These are phyloP conservation scores for Piliocolobus tephrosceles DNA, from an alignment of 2,113 vertebrate genomes.

Conservation along the genomic window DNA sequence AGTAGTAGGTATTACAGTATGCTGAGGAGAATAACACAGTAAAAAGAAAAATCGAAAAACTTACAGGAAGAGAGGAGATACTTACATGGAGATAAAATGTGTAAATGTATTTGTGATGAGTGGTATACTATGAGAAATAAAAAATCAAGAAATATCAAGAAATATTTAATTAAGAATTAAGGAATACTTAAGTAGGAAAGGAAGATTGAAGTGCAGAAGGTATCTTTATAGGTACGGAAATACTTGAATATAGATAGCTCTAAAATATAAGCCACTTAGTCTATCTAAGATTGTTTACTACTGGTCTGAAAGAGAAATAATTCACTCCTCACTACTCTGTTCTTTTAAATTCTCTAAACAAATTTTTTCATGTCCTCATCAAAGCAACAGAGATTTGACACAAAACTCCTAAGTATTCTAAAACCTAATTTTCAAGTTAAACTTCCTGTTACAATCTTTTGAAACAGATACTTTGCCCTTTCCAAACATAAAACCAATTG, in stretches of 20 bases:
- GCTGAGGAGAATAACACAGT: background rate
- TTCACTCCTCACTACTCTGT: background rate
- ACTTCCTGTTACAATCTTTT: background rate
- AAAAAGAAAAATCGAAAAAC: background rate
- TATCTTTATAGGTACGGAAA: background rate
- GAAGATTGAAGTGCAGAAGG: rapidly evolving
- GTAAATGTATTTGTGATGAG: no score
- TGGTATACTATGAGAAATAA: background rate
- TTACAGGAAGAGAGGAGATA: no score
- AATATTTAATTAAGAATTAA: background rate
- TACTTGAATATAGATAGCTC: background rate
- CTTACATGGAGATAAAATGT: background rate
- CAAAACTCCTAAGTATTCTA: background rate
- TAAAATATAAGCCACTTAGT: background rate
- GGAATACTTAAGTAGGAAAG: background rate
- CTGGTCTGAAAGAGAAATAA: background rate
- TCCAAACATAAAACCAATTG: background rate
- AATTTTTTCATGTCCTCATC: conserved; percentile 15
- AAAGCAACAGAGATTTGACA: conserved; percentile 23
- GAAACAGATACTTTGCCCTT: background rate
- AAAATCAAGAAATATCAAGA: no score
- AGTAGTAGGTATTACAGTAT: background rate
- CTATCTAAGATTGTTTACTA: background rate
- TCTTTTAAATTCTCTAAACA: background rate
- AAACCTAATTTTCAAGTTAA: conserved; percentile 5